Base-by-base conservation (phyloP, 1,140 invertebrate species). In the Drosophila repletoides region DNA sequence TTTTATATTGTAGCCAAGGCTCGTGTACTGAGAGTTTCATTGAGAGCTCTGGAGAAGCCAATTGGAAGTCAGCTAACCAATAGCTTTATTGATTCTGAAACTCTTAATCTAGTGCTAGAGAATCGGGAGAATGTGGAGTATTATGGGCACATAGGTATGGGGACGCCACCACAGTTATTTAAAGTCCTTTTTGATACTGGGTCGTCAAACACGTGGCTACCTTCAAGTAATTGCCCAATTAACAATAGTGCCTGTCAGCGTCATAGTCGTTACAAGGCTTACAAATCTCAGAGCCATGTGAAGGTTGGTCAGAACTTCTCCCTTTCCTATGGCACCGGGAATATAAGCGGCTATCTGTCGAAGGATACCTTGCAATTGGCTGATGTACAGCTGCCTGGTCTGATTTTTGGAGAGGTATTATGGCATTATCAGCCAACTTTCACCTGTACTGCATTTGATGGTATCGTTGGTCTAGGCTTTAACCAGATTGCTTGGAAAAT, bases 351-450 rank as follows among this genome's bases (percentile, higher is more conserved):
- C 28, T 99, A 95, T 91, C 93, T 99, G 40, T 99, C 97, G 21
- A 94, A 94, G 4, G 98, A 99, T 91, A 92, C 92, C 93, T 98
- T 46, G 91, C 91, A 40, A 10, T 33, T 83, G 95, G 94, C 68
- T 93, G 93, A 56, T 53, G 96, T 6, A 67, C 90, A 29, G 93
- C 97, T 36, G 90, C 92, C 67, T 88, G 93, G 60, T 96, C 98
- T 83, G 92, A 97, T 95, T 7, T 99, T 99, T 92, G 98, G 97
- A 9, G 98, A 99, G 92, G 98, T 98, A 0, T 89, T 97, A 94
- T 93, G 79, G 96, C 99, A 92, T 97, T 98, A 59, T 95, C 95
- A 59, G 88, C 95, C 21, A 92, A 93, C 17, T 97, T 99, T 92
- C 94, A 5, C 97, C 3, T 95, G 95, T 59, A 97, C 97, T 51